Conservation (phyloP, 37 sponge, comb jelly and placozoan species). For the Halichondria panicea region DNA sequence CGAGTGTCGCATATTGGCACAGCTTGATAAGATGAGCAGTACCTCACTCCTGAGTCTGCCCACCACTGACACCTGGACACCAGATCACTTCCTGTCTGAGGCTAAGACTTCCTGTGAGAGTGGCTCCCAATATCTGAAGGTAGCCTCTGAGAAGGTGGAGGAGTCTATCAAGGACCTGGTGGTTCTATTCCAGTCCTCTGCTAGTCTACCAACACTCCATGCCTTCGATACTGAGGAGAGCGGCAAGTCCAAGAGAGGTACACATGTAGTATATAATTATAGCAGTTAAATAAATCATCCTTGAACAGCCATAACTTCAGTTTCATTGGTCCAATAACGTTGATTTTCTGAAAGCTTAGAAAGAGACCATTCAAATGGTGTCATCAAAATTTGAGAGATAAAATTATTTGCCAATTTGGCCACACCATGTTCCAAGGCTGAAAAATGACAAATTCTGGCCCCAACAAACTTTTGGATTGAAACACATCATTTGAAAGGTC, state of each 20-base stretch:
- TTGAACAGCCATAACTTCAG: no score
- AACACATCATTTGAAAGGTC: no score
- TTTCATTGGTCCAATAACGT: no score
- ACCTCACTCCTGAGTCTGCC: slow-evolving; percentile 75
- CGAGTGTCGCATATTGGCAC: slow-evolving; percentile 72
- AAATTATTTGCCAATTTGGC: no score
- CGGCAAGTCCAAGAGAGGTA: slow-evolving; percentile 55
- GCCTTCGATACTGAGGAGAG: slow-evolving; percentile 46
- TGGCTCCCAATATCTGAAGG: slow-evolving; percentile 18
- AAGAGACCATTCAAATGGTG: no score
- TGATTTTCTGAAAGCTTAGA: no score
- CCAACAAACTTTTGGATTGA: no score
- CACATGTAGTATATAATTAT: background rate
- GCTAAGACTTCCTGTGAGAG: slow-evolving; percentile 45
- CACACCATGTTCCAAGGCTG: no score
- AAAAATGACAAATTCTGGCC: no score
- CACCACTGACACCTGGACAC: slow-evolving; percentile 48
- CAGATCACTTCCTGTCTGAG: slow-evolving; percentile 64
- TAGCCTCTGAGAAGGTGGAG: slow-evolving; percentile 79
- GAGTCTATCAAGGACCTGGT: slow-evolving; percentile 79
- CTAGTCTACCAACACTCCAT: slow-evolving; percentile 34
- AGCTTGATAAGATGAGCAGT: slow-evolving; percentile 68
- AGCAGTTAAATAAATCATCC: background rate
- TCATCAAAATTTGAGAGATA: no score
- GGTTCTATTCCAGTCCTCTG: slow-evolving; percentile 31